Evolutionary conservation across 2,113 vertebrate species (phyloP).

Genomic region (Pteropus alecto): DNA sequence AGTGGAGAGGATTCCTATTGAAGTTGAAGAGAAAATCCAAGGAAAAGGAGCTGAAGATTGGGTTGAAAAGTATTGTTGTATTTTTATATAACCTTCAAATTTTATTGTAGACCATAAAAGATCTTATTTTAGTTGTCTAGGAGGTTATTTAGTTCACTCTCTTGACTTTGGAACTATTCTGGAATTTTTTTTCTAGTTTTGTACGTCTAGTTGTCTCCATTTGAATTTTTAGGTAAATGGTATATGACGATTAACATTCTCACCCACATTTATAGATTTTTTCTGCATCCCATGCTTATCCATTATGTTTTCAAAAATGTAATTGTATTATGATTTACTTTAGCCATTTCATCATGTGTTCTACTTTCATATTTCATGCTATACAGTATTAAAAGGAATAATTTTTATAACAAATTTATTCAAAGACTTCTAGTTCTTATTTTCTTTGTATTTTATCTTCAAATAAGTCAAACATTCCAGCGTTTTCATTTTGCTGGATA

Average conservation of each 20-base stretch:
- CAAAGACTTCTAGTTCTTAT: constrained; percentile 7
- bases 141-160: neutral
- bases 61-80: neutral
- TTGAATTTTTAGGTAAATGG: neutral
- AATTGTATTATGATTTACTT: neutral
- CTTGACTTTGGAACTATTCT: neutral
- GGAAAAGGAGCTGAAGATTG: neutral
- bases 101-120: neutral
- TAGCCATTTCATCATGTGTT: neutral
- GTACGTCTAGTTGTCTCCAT: neutral
- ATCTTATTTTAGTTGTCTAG: neutral
- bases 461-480: neutral
- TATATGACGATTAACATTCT: neutral
- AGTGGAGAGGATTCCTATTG: neutral
- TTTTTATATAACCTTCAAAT: neutral
- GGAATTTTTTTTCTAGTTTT: neutral
- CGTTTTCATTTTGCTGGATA: constrained; percentile 6
- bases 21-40: neutral
- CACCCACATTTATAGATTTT: neutral
- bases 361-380: neutral
- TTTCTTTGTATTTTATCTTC: constrained; percentile 39
- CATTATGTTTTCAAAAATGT: neutral
- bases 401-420: constrained; percentile 9
- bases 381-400: neutral
- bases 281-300: neutral